Percentiles rank a stretch among this genome's conserved stretches.
These are phyloP conservation scores for Buphagus erythrorhynchus DNA, from an alignment of 2,797 vertebrate genomes.

Conservation along the genomic window DNA sequence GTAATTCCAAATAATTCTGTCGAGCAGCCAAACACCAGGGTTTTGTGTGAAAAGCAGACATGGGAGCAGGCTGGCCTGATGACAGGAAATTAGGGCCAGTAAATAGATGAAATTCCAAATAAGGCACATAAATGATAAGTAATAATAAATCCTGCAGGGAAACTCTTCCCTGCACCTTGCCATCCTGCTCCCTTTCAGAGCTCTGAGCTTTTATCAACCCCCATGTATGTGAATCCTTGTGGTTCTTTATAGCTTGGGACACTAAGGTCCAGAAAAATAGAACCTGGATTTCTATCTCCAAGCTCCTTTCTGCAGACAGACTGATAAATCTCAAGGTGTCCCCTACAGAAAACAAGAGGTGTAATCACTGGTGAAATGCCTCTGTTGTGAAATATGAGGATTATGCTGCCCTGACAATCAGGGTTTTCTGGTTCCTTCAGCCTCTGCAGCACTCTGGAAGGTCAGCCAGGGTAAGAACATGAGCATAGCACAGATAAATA, in stretches of 20 bases:
- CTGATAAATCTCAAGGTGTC: background rate
- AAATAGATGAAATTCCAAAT: background rate
- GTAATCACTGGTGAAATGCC: background rate
- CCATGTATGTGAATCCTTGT: background rate
- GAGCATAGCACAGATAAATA: background rate
- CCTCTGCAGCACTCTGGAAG: fast-evolving
- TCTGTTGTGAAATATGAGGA: background rate
- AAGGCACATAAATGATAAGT: background rate
- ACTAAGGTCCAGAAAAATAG: background rate
- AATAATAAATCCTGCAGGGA: background rate
- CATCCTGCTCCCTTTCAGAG: background rate
- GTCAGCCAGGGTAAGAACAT: background rate
- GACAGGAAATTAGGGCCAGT: background rate
- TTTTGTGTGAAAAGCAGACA: background rate
- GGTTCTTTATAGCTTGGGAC: background rate
- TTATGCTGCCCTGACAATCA: background rate
- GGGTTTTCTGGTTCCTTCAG: background rate
- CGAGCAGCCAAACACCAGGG: background rate
- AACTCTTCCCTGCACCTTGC: background rate
- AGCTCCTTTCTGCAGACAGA: background rate
- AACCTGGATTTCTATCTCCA: background rate
- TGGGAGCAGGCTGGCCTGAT: background rate
- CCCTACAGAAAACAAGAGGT: background rate
- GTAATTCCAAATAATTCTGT: background rate
- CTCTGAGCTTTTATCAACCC: background rate